Conservation (phyloP, 2,797 vertebrate genomes). For the Parotocinclus haroldoi region DNA sequence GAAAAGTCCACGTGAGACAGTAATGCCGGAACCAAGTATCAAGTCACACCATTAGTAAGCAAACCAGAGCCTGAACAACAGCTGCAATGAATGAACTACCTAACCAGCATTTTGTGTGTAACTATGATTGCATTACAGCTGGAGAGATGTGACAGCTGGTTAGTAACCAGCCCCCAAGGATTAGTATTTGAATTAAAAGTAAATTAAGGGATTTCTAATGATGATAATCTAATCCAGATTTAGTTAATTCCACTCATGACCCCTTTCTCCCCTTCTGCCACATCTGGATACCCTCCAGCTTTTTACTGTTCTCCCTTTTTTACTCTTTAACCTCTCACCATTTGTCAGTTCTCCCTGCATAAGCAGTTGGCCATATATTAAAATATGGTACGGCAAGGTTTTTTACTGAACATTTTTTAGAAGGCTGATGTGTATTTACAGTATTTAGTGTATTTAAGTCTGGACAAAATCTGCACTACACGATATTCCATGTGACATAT, state of each 20-base stretch:
- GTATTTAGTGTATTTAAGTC: no score
- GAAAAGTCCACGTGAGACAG: no score
- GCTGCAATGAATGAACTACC: conserved; percentile 39
- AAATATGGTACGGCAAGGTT: no score
- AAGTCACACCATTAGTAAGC: conserved; percentile 45
- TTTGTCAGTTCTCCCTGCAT: conserved; percentile 20
- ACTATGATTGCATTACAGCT: conserved; percentile 43
- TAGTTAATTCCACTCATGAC: conserved; percentile 47
- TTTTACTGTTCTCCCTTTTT: conserved; percentile 20
- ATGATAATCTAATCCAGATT: conserved; percentile 57
- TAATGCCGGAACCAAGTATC: conserved; percentile 48
- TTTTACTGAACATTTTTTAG: no score
- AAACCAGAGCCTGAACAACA: conserved; percentile 34
- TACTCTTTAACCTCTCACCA: conserved; percentile 7
- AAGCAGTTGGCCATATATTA: not conserved
- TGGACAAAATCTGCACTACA: conserved; percentile 29
- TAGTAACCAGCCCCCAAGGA: conserved; percentile 50
- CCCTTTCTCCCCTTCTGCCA: conserved; percentile 48
- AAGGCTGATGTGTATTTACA: no score
- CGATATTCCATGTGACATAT: conserved; percentile 26
- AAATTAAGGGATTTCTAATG: conserved; percentile 49
- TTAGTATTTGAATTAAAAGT: conserved; percentile 55
- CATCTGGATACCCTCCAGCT: conserved; percentile 45
- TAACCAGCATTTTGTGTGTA: conserved; percentile 29
- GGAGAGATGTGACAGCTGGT: conserved; percentile 50